Conservation (phyloP, 2,113 vertebrate species). For the Sebastes schlegelii region DNA sequence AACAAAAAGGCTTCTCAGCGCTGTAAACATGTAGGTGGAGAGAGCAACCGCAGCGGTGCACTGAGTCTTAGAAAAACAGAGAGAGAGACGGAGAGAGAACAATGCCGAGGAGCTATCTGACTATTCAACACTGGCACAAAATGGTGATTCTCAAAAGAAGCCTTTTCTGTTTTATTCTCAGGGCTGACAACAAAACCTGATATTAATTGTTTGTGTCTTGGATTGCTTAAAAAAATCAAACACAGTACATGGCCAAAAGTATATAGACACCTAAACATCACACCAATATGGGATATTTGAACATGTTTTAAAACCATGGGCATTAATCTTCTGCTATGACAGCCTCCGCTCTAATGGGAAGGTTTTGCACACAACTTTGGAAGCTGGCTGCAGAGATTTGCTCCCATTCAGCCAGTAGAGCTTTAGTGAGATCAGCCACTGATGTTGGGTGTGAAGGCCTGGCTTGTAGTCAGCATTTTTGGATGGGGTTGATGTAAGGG, state of each 20-base stretch:
- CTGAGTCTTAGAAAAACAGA: constrained; percentile 16
- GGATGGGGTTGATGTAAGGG: background rate
- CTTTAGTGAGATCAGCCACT: background rate
- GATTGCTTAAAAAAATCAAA: background rate
- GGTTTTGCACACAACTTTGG: background rate
- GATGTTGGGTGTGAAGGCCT: background rate
- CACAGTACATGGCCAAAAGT: background rate
- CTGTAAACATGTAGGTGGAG: constrained; percentile 63
- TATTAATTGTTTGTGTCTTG: background rate
- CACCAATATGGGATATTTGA: background rate
- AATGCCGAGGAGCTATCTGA: background rate
- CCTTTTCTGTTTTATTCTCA: background rate
- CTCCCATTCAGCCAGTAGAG: background rate
- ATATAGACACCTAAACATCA: background rate
- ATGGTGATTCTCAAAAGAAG: background rate
- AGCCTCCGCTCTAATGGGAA: background rate
- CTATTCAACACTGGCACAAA: constrained; percentile 20
- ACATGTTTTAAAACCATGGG: background rate
- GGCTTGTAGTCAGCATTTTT: background rate
- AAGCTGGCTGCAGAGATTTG: background rate
- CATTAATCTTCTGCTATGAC: background rate
- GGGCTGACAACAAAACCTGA: constrained; percentile 1
- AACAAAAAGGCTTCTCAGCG: constrained; percentile 44
- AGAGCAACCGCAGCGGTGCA: constrained; percentile 38
- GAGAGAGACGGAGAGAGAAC: constrained; percentile 15